Percentiles rank a stretch among this genome's conserved stretches.
Evolutionary conservation across 1,140 invertebrate species (phyloP).

Genomic region (Hylaeus anthracinus): DNA sequence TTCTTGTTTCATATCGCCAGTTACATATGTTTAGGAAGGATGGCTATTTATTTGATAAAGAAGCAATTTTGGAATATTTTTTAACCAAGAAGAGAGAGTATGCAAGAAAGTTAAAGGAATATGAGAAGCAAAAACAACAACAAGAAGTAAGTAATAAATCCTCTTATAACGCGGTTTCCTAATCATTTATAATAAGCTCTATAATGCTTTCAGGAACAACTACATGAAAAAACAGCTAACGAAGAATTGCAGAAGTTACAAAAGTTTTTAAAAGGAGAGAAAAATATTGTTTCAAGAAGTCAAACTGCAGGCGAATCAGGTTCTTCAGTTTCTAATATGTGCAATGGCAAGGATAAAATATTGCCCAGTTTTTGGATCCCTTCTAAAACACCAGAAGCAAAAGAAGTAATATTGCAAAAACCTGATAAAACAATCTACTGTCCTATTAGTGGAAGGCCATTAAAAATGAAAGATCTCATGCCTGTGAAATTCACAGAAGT

Average conservation of each 20-base stretch:
- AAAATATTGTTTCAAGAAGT: constrained; percentile 83
- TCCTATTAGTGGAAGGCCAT: constrained; percentile 93
- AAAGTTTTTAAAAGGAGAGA: constrained; percentile 90
- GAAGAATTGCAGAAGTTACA: constrained; percentile 87
- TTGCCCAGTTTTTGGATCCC: constrained; percentile 99
- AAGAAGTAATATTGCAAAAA: constrained; percentile 88
- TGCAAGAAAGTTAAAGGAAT: constrained; percentile 94
- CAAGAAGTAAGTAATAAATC: constrained; percentile 81
- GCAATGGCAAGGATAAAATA: constrained; percentile 84
- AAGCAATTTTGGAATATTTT: constrained; percentile 98
- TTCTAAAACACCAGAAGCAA: constrained; percentile 93
- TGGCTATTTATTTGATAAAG: constrained; percentile 98
- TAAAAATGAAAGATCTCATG: constrained; percentile 96
- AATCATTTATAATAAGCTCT: neutral
- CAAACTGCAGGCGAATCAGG: constrained; percentile 53
- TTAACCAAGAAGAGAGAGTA: constrained; percentile 97
- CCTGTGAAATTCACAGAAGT: constrained; percentile 96
- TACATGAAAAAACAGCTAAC: constrained; percentile 84
- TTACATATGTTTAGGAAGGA: constrained; percentile 86
- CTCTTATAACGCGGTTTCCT: too few relatives aligned
- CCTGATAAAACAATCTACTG: constrained; percentile 96
- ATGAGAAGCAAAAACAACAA: constrained; percentile 92
- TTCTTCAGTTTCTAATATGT: constrained; percentile 90
- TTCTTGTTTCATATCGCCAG: neutral
- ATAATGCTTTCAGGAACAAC: constrained; percentile 78